Evolutionary conservation across 2,888 invertebrate genomes (phyloP).

Genomic region (Mythimna ferrago): DNA sequence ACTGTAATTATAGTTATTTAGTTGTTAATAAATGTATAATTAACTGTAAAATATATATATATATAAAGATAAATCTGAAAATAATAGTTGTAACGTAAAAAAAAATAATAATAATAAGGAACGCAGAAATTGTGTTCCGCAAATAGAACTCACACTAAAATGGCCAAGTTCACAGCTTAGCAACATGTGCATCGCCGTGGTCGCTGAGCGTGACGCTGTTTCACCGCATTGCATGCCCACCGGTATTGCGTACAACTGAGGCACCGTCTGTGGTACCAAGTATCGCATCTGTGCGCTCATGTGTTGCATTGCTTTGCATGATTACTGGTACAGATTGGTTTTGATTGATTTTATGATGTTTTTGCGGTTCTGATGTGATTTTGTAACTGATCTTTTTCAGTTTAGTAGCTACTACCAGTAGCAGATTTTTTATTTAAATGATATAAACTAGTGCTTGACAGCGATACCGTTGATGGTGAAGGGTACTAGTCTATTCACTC

Average conservation of each 20-base stretch:
- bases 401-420: too few relatives aligned
- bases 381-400: background rate
- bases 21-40: too few relatives aligned
- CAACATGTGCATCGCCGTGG: constrained; percentile 10
- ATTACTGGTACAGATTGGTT: constrained; percentile 19
- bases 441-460: too few relatives aligned
- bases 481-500: too few relatives aligned
- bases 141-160: background rate
- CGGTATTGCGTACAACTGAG: constrained; percentile 40
- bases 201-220: constrained; percentile 49
- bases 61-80: too few relatives aligned
- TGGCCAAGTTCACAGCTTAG: constrained; percentile 19
- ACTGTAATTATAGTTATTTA: too few relatives aligned
- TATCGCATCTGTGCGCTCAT: constrained; percentile 24
- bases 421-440: too few relatives aligned
- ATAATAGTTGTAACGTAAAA: too few relatives aligned
- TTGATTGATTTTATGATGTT: constrained; percentile 27
- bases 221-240: constrained; percentile 51
- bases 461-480: too few relatives aligned
- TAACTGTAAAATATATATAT: too few relatives aligned
- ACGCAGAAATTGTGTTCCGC: too few relatives aligned
- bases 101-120: too few relatives aligned
- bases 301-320: constrained; percentile 31
- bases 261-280: constrained; percentile 11
- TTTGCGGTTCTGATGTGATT: background rate